Conservation (phyloP, 2,113 vertebrate species). For the Genyomyrus donnyi region DNA sequence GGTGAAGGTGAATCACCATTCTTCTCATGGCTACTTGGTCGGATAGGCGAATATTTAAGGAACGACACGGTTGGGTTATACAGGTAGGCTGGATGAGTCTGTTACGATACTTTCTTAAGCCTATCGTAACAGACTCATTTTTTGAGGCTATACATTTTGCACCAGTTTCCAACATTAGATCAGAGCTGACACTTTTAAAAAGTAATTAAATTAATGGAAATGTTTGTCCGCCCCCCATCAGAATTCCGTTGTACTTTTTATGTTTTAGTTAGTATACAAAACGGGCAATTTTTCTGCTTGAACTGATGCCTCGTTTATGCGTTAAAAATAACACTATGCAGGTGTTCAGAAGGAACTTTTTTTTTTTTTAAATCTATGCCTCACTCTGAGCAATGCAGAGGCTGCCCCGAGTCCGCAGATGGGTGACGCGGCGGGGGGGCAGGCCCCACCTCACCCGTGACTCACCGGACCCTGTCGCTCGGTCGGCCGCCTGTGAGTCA, state of each 20-base stretch:
- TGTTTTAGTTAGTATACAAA: background rate
- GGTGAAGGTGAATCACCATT: background rate
- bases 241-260: background rate
- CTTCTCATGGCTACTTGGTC: background rate
- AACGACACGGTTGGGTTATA: background rate
- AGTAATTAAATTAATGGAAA: background rate
- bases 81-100: background rate
- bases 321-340: background rate
- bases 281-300: background rate
- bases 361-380: background rate
- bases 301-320: background rate
- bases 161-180: background rate
- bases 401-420: background rate
- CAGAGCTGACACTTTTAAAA: background rate
- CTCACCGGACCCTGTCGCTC: background rate
- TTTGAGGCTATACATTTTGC: background rate
- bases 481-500: constrained; percentile 2
- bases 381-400: background rate
- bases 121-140: too few relatives aligned
- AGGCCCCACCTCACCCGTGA: background rate
- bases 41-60: background rate
- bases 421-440: background rate
- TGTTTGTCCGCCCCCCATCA: background rate
- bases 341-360: background rate
- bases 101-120: background rate